Percentiles rank a stretch among this genome's conserved stretches.
Conservation (phyloP, 2,888 invertebrate genomes). For the Andrena dorsata region DNA sequence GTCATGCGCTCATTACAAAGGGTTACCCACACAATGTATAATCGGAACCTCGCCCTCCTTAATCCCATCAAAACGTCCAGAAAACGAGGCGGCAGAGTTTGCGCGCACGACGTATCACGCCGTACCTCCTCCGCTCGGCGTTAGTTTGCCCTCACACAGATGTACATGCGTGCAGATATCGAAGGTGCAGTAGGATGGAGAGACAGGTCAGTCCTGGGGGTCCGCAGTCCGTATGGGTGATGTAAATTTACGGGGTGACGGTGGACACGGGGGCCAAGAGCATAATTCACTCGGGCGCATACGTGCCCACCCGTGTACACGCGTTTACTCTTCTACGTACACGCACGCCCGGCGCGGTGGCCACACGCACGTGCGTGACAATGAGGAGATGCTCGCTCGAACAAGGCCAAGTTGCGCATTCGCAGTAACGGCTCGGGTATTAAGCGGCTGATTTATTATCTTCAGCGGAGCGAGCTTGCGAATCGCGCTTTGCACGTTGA, state of each 20-base stretch:
- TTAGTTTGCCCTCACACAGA: slow-evolving; percentile 10
- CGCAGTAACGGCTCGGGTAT: slow-evolving; percentile 44
- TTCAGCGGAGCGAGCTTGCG: slow-evolving; percentile 53
- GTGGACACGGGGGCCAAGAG: slow-evolving; percentile 74
- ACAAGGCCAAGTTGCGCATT: slow-evolving; percentile 35
- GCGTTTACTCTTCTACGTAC: slow-evolving; percentile 57
- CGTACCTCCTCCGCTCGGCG: background rate
- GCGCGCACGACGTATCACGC: too few relatives aligned
- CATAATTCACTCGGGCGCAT: slow-evolving; percentile 76
- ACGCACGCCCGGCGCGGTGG: slow-evolving; percentile 18
- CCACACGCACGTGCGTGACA: slow-evolving; percentile 38
- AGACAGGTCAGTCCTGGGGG: slow-evolving; percentile 8
- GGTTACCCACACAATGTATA: too few relatives aligned
- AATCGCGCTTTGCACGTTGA: slow-evolving; percentile 50
- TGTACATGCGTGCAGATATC: background rate
- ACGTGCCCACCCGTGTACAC: slow-evolving; percentile 61
- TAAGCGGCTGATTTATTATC: slow-evolving; percentile 70
- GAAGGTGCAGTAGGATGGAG: slow-evolving; percentile 6
- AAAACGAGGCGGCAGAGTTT: too few relatives aligned
- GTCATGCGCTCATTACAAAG: too few relatives aligned
- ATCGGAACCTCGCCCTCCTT: too few relatives aligned
- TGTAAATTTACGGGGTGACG: slow-evolving; percentile 80
- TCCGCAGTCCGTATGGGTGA: slow-evolving; percentile 61
- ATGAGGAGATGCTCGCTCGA: slow-evolving; percentile 21
- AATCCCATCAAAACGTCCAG: too few relatives aligned